These are phyloP conservation scores for Chrysemys picta DNA, from an alignment of 2,113 vertebrate species.

Conservation along the genomic window DNA sequence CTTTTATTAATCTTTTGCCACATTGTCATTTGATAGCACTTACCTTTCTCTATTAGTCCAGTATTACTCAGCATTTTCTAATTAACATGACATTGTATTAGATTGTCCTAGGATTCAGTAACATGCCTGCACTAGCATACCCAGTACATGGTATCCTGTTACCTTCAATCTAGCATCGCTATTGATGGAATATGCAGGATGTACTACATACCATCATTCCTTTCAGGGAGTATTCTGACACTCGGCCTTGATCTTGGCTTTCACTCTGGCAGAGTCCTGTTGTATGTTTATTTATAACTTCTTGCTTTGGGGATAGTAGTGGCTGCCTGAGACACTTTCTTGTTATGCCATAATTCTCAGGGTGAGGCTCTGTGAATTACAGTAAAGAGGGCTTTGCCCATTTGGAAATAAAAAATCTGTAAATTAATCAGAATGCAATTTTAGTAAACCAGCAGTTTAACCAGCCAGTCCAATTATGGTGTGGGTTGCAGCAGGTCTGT, in stretches of 20 bases:
- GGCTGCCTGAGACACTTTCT: conserved; percentile 27
- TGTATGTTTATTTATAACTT: conserved; percentile 70
- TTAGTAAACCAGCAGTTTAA: conserved; percentile 47
- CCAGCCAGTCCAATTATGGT: conserved; percentile 44
- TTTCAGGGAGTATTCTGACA: conserved; percentile 59
- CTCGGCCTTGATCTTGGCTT: conserved; percentile 70
- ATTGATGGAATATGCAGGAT: conserved; percentile 41
- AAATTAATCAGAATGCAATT: conserved; percentile 50
- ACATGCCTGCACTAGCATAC: conserved; percentile 24
- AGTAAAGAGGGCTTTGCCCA: conserved; percentile 33
- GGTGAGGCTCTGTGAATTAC: conserved; percentile 22
- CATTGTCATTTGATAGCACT: conserved; percentile 23
- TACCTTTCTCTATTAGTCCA: conserved; percentile 22
- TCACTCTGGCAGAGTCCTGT: conserved; percentile 19
- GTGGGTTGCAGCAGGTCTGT: conserved; percentile 43
- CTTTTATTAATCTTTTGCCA: conserved; percentile 1
- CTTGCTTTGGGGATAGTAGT: conserved; percentile 21
- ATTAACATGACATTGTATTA: conserved; percentile 49
- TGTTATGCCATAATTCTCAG: not conserved
- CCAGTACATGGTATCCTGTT: conserved; percentile 10
- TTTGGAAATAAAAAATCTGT: conserved; percentile 41
- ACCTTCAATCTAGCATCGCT: conserved; percentile 43
- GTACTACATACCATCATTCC: conserved; percentile 56
- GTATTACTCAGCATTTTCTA: conserved; percentile 2
- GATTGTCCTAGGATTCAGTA: conserved; percentile 4